Conservation (phyloP, 2,113 vertebrate species). For the Acanthisitta chloris region DNA sequence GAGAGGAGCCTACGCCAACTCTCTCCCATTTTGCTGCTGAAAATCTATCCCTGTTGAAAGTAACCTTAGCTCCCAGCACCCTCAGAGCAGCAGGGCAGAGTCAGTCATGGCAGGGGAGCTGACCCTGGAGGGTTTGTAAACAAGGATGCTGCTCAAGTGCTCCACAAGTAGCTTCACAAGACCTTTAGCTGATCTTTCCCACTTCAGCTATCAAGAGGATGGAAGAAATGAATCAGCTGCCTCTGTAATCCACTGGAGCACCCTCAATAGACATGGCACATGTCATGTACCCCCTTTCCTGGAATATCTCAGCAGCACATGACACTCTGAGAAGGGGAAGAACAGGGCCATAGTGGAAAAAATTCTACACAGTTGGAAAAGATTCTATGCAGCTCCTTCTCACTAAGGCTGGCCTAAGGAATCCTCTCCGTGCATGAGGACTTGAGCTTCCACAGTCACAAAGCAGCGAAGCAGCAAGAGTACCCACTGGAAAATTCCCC, state of each 20-base stretch:
- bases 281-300: accelerated
- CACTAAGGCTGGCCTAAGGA: neutral
- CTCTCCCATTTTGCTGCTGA: neutral
- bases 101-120: neutral
- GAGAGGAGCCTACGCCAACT: neutral
- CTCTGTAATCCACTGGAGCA: neutral
- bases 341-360: neutral
- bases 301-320: too few species aligned
- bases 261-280: neutral
- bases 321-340: neutral
- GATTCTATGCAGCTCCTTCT: neutral
- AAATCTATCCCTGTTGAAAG: neutral
- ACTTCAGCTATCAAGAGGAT: neutral
- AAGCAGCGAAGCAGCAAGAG: neutral
- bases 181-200: neutral
- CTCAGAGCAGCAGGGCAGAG: neutral
- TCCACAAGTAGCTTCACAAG: neutral
- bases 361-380: neutral
- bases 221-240: neutral
- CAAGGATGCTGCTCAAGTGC: neutral
- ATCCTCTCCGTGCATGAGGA: neutral
- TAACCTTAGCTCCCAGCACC: neutral
- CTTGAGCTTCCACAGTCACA: neutral
- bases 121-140: neutral
- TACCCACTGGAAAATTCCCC: neutral